Base-by-base conservation (phyloP, 2,888 invertebrate genomes). In the Aelia acuminata region DNA sequence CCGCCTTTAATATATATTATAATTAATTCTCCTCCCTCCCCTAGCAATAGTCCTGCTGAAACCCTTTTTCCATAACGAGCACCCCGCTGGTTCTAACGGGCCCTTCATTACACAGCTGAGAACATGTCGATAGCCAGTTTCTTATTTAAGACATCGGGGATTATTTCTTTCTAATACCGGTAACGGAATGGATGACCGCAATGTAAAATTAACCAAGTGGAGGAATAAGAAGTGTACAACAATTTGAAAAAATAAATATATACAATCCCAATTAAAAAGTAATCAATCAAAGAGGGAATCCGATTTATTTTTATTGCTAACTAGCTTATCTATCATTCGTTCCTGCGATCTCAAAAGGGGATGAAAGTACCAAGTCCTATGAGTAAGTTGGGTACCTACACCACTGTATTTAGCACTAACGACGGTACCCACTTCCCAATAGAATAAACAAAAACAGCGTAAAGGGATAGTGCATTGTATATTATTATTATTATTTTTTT, bases 1-100 rank as follows among this genome's bases (percentile, higher is more conserved):
- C 80, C 43, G n/a, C 31, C 80, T 80, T 80, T 80, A 80, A 80
- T 80, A 80, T 80, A 80, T 80, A 80, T 80, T 80, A 39, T 80
- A 80, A 80, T 80, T 80, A 80, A 80, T 80, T 80, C 43, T n/a
- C 31, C 80, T 22, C 43, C 80, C 35, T 22, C 75, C 22, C 75
- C 39, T 43, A 20, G 13, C 7, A 43, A 47, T 80, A 80, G 80
- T 22, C 80, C 80, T 43, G 80, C 80, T 80, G 80, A 80, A 80
- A 80, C 43, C 80, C 80, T 47, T 80, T 43, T 47, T 43, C 80
- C 43, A 80, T 80, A 80, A 80, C 80, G 43, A 80, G 80, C 43
- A 1, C 20, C 80, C 80, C 80, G 80, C 80, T 80, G 80, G 43
- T 47, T 7, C 43, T 80, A 80, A 80, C 80, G 80, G 80, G n/a